Conservation (phyloP, 2,888 invertebrate species). For the Frankliniella fusca region DNA sequence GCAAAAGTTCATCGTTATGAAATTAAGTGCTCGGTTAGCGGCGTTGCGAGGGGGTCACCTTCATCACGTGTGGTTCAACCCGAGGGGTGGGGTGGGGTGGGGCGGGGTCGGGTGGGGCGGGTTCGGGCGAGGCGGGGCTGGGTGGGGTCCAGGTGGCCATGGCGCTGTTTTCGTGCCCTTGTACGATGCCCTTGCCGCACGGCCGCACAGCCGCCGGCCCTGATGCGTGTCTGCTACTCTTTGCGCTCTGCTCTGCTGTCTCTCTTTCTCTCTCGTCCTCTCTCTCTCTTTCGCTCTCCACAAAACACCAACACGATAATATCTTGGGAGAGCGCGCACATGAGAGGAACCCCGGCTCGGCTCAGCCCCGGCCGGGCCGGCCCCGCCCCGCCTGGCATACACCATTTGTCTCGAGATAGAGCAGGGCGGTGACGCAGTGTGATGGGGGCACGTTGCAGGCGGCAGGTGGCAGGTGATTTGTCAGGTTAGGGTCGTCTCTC, state of each 20-base stretch:
- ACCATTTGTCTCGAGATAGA: constrained; percentile 18
- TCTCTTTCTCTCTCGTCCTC: not conserved
- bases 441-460: constrained; percentile 19
- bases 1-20: no score
- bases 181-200: no score
- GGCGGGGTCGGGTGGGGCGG: not conserved
- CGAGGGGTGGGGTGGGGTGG: not conserved
- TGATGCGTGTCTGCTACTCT: not conserved
- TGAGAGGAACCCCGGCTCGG: not conserved
- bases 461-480: constrained; percentile 13
- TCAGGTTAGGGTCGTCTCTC: constrained; percentile 3
- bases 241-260: not conserved
- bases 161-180: no score
- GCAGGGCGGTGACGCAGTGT: not conserved
- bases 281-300: not conserved
- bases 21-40: no score
- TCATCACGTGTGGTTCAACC: not conserved
- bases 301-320: not conserved
- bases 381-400: constrained; percentile 1
- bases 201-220: no score
- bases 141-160: no score
- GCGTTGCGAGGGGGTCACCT: no score
- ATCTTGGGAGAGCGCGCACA: not conserved
- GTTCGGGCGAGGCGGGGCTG: no score
- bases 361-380: not conserved